Evolutionary conservation across 2,113 vertebrate genomes (phyloP), one percentile per base, ranked within the genome.

Genomic region (Mirounga angustirostris): DNA sequence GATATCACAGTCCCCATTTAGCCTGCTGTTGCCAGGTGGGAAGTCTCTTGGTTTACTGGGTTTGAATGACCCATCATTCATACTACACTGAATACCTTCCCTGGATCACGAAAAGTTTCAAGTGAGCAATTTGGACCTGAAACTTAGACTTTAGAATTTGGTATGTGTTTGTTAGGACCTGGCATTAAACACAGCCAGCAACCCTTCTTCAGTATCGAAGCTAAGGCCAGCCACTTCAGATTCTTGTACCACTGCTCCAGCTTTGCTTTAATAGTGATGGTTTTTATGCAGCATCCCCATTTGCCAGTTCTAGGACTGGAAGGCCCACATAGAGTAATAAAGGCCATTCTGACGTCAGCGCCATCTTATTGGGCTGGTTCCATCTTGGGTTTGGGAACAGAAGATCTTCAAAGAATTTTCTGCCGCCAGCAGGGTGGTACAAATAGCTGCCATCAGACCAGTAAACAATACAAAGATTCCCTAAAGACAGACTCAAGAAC

Each of bases 381-480:
- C 43, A 22, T 88, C 87, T 59, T 90, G 85, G 71, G 58, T 74
- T 65, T 59, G 52, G 91, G 73, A 94, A 81, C 50, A 54, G 80
- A 89, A 89, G 86, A 78, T 61, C 52, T 61, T 96, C 65, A 61
- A 73, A 76, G 18, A 71, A 74, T 85, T 88, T 94, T 78, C 52
- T 59, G 73, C 71, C 73, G 21, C 88, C 80, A 81, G 52, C 88
- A 63, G 69, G 24, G 71, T 88, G 84, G 52, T 84, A 36, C 36
- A 59, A 65, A 94, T 59, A 81, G 58, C 91, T 91, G 63, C 71
- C 76, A 18, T 76, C 87, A 74, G 80, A 80, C 54, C 56, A 61
- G 84, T 88, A 93, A 91, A 94, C 65, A 96, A 85, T 36, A 56
- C 40, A 69, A 50, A 96, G 36, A 69, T 97, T 91, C 61, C 91